A percentile compares a stretch with the other conserved stretches of the same genome.
Conservation (phyloP, 2,797 vertebrate species). For the Hyperoplus lanceolatus region DNA sequence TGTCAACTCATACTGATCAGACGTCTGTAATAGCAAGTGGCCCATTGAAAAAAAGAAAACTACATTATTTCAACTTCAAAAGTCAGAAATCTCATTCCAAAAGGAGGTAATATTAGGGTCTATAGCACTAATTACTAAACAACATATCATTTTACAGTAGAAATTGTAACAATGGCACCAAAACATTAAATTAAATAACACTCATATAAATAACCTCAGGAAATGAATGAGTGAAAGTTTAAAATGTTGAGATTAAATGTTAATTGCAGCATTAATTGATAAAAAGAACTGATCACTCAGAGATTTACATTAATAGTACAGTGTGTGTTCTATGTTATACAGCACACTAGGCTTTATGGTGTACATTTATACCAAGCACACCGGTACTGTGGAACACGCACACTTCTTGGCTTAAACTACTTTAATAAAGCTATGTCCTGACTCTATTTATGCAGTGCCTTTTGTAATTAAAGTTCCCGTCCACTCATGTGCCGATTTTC, state of each 20-base stretch:
- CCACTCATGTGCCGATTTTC: neutral
- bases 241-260: neutral
- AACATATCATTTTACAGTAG: neutral
- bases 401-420: neutral
- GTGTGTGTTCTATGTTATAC: slow-evolving; percentile 12
- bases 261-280: neutral
- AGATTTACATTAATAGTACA: slow-evolving; percentile 33
- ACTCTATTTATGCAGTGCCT: neutral
- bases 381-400: neutral
- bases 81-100: neutral
- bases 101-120: neutral
- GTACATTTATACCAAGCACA: neutral
- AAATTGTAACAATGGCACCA: neutral
- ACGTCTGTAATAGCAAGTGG: neutral
- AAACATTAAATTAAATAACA: neutral
- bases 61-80: neutral
- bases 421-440: neutral
- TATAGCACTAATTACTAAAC: neutral
- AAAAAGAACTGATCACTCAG: slow-evolving; percentile 20
- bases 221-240: neutral
- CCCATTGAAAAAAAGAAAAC: neutral
- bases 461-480: neutral
- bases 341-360: neutral
- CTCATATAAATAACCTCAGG: neutral
- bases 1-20: neutral